phyloP scores from a whole-genome alignment of 2,113 vertebrate genomes.

The Edolisoma coerulescens region DNA sequence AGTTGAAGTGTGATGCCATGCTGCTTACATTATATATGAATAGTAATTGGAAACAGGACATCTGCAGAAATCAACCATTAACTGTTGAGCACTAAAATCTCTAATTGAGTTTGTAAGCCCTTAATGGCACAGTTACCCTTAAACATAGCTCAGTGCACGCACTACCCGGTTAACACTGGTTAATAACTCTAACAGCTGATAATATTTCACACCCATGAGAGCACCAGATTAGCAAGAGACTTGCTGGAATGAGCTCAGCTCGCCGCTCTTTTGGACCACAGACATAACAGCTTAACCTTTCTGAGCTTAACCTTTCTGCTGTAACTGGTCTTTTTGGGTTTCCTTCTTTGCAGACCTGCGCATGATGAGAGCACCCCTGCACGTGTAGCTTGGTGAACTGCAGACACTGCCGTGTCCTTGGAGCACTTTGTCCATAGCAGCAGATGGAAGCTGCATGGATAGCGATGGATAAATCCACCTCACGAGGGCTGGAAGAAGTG shows the following conservation, averaged over 20 bases:
- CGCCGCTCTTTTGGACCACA: not conserved
- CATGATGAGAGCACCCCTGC: slow-evolving; percentile 29
- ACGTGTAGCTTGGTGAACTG: not conserved
- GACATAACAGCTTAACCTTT: slow-evolving; percentile 7
- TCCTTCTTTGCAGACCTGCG: not conserved
- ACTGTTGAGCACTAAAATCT: slow-evolving; percentile 55
- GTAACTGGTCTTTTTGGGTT: not conserved
- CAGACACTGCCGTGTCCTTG: not conserved
- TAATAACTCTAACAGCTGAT: slow-evolving; percentile 61
- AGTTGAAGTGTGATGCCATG: slow-evolving; percentile 51
- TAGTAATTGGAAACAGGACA: slow-evolving; percentile 61
- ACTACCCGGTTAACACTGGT: slow-evolving; percentile 55
- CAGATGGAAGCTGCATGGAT: not conserved
- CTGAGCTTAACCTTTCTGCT: not conserved
- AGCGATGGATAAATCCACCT: not conserved
- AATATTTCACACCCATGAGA: slow-evolving; percentile 62
- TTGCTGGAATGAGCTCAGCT: slow-evolving; percentile 50
- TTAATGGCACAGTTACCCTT: slow-evolving; percentile 51
- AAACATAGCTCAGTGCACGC: not conserved
- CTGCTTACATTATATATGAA: slow-evolving; percentile 50
- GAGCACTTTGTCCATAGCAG: not conserved
- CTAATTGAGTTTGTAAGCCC: slow-evolving; percentile 64
- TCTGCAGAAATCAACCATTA: slow-evolving; percentile 60
- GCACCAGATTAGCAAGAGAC: slow-evolving; percentile 38
- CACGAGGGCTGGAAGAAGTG: not conserved